These are phyloP conservation scores for Scopus umbretta DNA, from an alignment of 2,113 vertebrate genomes.

Conservation along the genomic window DNA sequence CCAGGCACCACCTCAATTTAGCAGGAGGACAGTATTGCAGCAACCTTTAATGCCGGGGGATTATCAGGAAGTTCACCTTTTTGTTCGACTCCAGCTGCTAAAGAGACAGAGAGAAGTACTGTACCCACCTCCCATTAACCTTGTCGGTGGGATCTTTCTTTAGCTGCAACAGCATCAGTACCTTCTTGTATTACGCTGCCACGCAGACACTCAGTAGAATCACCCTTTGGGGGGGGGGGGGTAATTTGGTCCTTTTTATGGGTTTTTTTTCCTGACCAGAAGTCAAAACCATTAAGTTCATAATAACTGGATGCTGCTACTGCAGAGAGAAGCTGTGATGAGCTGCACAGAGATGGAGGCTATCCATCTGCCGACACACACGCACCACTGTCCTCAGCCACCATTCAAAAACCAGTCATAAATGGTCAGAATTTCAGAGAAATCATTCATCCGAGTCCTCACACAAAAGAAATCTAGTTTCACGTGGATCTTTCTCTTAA, in stretches of 20 bases:
- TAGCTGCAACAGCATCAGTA: neutral
- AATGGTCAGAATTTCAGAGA: neutral
- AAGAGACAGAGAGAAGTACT: neutral
- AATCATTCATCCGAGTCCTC: neutral
- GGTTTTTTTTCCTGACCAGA: neutral
- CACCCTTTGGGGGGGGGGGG: neutral
- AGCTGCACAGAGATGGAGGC: neutral
- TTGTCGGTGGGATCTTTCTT: neutral
- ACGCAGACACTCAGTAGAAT: neutral
- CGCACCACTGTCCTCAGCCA: neutral
- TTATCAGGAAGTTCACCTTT: neutral
- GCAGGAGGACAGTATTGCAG: neutral
- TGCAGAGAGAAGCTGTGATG: neutral
- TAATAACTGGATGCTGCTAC: neutral
- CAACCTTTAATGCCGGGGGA: neutral
- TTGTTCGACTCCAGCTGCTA: neutral
- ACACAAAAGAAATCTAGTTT: neutral
- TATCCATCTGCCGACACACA: neutral
- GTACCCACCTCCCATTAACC: neutral
- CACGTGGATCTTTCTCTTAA: neutral
- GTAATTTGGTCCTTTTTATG: neutral
- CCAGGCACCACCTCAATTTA: neutral
- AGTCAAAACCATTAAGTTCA: neutral
- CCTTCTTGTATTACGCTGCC: neutral
- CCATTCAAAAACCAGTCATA: rapidly evolving